Evolutionary conservation across 1,140 invertebrate species (phyloP).

Genomic region (Anastrepha ludens): DNA sequence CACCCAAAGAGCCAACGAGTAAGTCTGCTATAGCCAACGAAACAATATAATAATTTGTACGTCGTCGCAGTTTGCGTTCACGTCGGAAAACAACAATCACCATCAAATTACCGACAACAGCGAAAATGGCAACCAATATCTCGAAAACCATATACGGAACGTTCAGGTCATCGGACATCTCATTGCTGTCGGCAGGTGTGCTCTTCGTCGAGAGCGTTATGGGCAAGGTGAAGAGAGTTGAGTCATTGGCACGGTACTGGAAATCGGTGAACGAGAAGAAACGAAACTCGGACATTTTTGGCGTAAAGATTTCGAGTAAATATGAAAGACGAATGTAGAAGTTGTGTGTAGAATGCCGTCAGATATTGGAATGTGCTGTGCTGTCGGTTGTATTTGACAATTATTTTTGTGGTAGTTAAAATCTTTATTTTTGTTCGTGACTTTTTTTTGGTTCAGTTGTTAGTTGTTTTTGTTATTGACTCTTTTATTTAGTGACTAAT

Average conservation of each 20-base stretch:
- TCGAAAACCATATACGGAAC: constrained; percentile 79
- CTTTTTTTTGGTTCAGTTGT: background rate
- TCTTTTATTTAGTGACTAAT: background rate
- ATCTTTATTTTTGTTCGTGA: background rate
- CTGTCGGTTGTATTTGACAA: background rate
- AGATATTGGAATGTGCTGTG: background rate
- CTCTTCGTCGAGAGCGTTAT: constrained; percentile 57
- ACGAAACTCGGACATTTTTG: constrained; percentile 70
- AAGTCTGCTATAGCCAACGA: constrained; percentile 91
- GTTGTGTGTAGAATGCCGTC: background rate
- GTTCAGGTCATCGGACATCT: constrained; percentile 65
- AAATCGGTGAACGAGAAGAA: constrained; percentile 68
- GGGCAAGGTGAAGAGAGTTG: constrained; percentile 64
- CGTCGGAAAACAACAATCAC: constrained; percentile 88
- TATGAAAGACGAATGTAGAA: background rate
- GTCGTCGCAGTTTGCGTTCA: constrained; percentile 83
- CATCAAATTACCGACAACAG: constrained; percentile 88
- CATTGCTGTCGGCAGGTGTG: constrained; percentile 57
- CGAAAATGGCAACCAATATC: constrained; percentile 85
- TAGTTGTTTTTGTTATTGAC: background rate
- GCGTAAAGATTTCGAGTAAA: background rate
- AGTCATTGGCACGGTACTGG: constrained; percentile 62
- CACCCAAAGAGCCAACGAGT: constrained; percentile 85
- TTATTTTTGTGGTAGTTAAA: background rate
- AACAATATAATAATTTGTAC: constrained; percentile 94